Base-by-base conservation (phyloP, 2,888 invertebrate species). In the Eugnorisma glareosa region DNA sequence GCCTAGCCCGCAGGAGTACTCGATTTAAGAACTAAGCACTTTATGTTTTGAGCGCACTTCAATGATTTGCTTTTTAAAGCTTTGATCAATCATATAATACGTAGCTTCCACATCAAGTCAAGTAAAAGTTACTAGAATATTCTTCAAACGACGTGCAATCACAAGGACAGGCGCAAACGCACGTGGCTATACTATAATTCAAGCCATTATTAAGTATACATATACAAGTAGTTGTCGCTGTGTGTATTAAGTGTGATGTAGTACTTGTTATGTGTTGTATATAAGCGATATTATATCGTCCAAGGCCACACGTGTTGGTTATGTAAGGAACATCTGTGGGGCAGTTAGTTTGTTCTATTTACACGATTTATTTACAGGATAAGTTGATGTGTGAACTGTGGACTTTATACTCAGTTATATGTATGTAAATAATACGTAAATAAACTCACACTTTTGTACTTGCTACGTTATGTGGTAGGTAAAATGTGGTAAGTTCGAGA, bases 261-360 rank as follows among this genome's bases (percentile, higher is more conserved):
- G 66, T 77, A 75, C 73, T 40, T 64, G 67, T 28, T 70, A 66
- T 83, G 75, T 82, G 64, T n/a, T n/a, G 83, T 83, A 72, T 63
- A 80, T 64, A 81, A 77, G 71, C 31, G 74, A 83, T 87, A 84
- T 63, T 83, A 77, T 83, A 81, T 83, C 77, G 80, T 37, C 21
- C 89, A 87, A 86, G 88, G 88, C 69, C 88, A 75, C 88, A 86
- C 88, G 88, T 87, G 88, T 69, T 61, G 43, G 67, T 89, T 87
- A 87, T 82, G 80, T 75, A 87, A 88, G 79, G 59, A 28, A 63
- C 76, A 76, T 81, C 85, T 70, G 82, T 40, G 67, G n/a, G 5
- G 40, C 31, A 61, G 70, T 68, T 69, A 74, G 68, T 81, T 81
- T 70, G 28, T 37, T 74, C 8, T 75, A n/a, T 81, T 73, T 48